Evolutionary conservation across 2,888 invertebrate genomes (phyloP).

Genomic region (Uloborus plumipes): DNA sequence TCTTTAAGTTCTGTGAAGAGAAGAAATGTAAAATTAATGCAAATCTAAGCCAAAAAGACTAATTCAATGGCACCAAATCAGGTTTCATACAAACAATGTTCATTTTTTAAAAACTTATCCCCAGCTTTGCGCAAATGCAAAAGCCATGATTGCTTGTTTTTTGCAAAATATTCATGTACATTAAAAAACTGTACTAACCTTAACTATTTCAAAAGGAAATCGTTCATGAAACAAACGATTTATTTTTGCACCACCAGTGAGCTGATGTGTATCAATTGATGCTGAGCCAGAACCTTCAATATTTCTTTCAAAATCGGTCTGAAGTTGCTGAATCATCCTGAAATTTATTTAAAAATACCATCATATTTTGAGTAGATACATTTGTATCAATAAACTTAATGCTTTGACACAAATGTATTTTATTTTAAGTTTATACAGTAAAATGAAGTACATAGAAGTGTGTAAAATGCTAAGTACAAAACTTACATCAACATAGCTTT

Average conservation of each 20-base stretch:
- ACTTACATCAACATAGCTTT: conserved; percentile 99
- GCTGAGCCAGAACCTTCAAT: conserved; percentile 97
- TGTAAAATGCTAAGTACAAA: background rate
- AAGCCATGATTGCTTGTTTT: no score
- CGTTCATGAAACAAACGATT: conserved; percentile 99
- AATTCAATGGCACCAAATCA: no score
- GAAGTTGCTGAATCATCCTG: conserved; percentile 98
- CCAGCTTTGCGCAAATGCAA: no score
- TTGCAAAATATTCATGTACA: no score
- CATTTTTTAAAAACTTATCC: no score
- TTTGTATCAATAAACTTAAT: background rate
- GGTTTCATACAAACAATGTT: no score
- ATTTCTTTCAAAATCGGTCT: conserved; percentile 96
- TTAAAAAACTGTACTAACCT: conserved; percentile 71
- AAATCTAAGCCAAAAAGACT: no score
- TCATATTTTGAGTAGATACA: background rate
- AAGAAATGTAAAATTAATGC: no score
- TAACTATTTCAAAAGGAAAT: conserved; percentile 98
- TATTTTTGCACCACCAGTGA: conserved; percentile 99
- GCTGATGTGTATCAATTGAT: conserved; percentile 95
- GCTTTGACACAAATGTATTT: background rate
- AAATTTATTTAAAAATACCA: background rate
- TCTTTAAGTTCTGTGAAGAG: no score
- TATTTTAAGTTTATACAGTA: background rate
- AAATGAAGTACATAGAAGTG: background rate